Conservation (phyloP, 2,888 invertebrate species). For the Acheta domesticus region DNA sequence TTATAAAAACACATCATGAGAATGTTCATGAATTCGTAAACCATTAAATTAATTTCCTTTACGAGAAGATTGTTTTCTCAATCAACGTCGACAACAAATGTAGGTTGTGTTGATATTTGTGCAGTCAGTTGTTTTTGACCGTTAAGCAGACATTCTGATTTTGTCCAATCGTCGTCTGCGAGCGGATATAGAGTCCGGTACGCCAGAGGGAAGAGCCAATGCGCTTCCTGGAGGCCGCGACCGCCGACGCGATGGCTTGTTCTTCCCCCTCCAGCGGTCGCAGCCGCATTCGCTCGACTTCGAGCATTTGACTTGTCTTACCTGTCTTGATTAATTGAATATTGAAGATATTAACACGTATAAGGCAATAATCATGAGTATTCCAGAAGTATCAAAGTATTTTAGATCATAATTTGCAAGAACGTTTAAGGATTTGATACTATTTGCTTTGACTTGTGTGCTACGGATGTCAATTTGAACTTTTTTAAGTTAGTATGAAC, state of each 20-base stretch:
- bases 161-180: too few relatives aligned
- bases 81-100: too few relatives aligned
- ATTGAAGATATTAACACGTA: conserved; percentile 7
- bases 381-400: conserved; percentile 18
- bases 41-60: too few relatives aligned
- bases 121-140: too few relatives aligned
- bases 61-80: too few relatives aligned
- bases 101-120: too few relatives aligned
- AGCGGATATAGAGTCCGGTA: too few relatives aligned
- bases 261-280: background rate
- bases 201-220: too few relatives aligned
- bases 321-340: background rate
- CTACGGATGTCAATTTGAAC: conserved; percentile 9
- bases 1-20: too few relatives aligned
- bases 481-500: background rate
- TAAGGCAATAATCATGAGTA: conserved; percentile 9
- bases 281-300: background rate
- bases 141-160: too few relatives aligned
- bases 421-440: conserved; percentile 8
- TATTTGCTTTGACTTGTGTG: conserved; percentile 18
- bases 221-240: background rate
- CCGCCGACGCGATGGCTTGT: background rate
- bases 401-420: conserved; percentile 9
- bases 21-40: too few relatives aligned
- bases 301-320: background rate